Conservation (phyloP, 2,888 invertebrate species). For the Mantis religiosa region DNA sequence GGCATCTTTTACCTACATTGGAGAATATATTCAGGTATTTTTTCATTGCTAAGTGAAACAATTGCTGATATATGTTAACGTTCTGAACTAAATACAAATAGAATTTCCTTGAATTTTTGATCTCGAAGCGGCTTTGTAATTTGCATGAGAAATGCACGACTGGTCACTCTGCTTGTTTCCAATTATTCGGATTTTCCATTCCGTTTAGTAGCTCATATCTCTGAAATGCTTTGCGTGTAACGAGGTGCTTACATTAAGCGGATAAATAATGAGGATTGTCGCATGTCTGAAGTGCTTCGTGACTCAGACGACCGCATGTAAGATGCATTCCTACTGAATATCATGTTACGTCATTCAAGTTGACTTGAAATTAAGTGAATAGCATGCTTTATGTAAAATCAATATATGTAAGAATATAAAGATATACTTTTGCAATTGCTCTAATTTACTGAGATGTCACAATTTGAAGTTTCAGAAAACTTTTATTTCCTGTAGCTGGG, state of each 20-base stretch:
- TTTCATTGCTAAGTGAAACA: no score
- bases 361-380: background rate
- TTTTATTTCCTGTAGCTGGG: no score
- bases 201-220: background rate
- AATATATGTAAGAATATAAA: no score
- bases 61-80: no score
- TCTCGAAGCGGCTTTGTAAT: background rate
- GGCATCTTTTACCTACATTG: no score
- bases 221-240: background rate
- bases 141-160: background rate
- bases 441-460: no score
- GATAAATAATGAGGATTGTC: background rate
- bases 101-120: background rate
- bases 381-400: background rate
- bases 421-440: no score
- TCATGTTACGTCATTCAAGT: background rate
- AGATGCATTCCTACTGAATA: background rate
- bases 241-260: background rate
- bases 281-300: background rate
- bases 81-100: no score
- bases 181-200: background rate
- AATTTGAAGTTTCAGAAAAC: no score
- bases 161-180: background rate
- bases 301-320: background rate
- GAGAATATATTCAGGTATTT: no score